These are phyloP conservation scores for Drosophila nigricruria DNA, from an alignment of 2,888 invertebrate genomes.

Conservation along the genomic window DNA sequence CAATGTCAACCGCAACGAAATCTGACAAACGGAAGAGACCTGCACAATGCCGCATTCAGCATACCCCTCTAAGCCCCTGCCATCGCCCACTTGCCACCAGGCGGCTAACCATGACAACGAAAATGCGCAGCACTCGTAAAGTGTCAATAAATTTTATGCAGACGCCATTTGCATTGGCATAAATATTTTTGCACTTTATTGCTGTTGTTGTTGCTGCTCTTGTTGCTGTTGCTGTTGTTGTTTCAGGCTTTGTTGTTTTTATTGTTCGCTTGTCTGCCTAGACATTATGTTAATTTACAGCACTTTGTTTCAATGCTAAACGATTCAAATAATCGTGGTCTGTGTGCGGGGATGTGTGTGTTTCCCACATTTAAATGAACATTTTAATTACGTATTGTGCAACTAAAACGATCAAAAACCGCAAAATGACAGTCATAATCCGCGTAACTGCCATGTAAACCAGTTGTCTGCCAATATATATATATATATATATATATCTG, in stretches of 20 bases:
- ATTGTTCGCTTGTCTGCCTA: conserved; percentile 19
- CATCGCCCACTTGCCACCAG: background rate
- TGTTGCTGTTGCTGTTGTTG: background rate
- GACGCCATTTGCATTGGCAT: conserved; percentile 77
- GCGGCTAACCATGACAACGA: conserved; percentile 59
- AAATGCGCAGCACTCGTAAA: conserved; percentile 64
- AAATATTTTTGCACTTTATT: conserved; percentile 62
- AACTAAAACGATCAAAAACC: conserved; percentile 64
- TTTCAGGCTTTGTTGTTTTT: conserved; percentile 25
- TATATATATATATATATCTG: conserved; percentile 39
- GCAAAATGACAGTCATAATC: conserved; percentile 62
- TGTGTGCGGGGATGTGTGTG: background rate
- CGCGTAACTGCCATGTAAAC: conserved; percentile 56
- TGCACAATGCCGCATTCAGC: conserved; percentile 47
- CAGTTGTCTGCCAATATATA: conserved; percentile 60
- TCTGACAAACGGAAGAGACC: conserved; percentile 55
- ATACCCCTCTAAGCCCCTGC: background rate
- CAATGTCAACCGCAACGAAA: conserved; percentile 74
- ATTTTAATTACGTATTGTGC: conserved; percentile 70
- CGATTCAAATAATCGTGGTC: conserved; percentile 12
- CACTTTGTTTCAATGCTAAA: conserved; percentile 40
- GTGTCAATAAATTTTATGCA: conserved; percentile 82
- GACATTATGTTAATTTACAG: conserved; percentile 77
- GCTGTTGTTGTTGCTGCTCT: conserved; percentile 4
- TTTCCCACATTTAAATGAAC: conserved; percentile 42